phyloP scores from a whole-genome alignment of 2,797 vertebrate genomes.

The Neostethus bicornis region DNA sequence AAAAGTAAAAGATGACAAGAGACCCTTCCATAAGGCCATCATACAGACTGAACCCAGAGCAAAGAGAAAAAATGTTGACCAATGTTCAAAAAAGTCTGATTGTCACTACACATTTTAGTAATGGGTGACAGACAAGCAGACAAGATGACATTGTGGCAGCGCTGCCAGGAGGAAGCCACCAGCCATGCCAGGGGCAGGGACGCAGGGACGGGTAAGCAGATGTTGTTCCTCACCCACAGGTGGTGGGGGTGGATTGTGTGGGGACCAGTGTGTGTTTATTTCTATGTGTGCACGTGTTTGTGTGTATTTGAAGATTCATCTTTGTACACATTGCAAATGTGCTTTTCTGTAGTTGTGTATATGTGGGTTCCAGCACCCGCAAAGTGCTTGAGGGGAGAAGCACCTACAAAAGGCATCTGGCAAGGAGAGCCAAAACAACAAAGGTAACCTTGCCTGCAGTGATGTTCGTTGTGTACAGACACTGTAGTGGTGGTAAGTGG shows the following conservation, averaged over 20 bases:
- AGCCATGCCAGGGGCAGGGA: constrained; percentile 81
- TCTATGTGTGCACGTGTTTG: constrained; percentile 29
- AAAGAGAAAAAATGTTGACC: constrained; percentile 40
- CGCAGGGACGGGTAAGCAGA: constrained; percentile 82
- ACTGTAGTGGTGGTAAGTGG: constrained; percentile 32
- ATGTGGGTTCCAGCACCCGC: constrained; percentile 39
- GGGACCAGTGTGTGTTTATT: constrained; percentile 36
- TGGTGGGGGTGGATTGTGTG: constrained; percentile 71
- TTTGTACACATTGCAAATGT: constrained; percentile 22
- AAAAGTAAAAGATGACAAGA: constrained; percentile 47
- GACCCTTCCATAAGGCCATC: constrained; percentile 53
- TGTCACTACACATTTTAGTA: constrained; percentile 85
- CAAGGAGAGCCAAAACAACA: constrained; percentile 79
- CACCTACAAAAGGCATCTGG: constrained; percentile 76
- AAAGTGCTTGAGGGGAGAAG: constrained; percentile 67
- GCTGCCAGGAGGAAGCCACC: constrained; percentile 80
- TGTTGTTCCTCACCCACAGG: constrained; percentile 81
- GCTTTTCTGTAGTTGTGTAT: constrained; percentile 10
- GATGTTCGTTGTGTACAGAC: constrained; percentile 53
- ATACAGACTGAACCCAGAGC: constrained; percentile 57
- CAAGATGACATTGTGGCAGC: constrained; percentile 82
- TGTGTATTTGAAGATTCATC: constrained; percentile 32
- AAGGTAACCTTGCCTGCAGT: constrained; percentile 82
- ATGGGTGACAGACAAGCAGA: constrained; percentile 80
- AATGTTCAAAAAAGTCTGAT: constrained; percentile 66